A percentile compares a stretch with the other conserved stretches of the same genome.
These are phyloP conservation scores for Caenorhabditis sulstoni DNA, from an alignment of 2,888 invertebrate species.

Conservation along the genomic window DNA sequence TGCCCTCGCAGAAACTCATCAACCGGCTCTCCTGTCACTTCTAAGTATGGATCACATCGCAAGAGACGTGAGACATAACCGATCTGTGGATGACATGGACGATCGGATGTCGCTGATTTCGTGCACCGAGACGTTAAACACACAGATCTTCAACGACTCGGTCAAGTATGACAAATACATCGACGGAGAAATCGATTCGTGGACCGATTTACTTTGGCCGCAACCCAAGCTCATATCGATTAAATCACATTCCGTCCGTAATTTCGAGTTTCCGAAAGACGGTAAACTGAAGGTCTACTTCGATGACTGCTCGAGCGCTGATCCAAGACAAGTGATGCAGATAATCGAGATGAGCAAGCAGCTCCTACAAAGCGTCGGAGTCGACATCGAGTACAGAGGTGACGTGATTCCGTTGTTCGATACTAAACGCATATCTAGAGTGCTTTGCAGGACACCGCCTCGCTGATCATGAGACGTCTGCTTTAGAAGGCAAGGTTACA, in stretches of 20 bases:
- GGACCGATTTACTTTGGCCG: conserved; percentile 84
- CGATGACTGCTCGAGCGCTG: conserved; percentile 69
- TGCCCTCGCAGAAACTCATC: conserved; percentile 64
- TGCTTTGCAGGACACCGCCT: conserved; percentile 58
- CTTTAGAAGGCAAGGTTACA: conserved; percentile 69
- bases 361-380: conserved; percentile 57
- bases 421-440: conserved; percentile 27
- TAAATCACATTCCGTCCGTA: conserved; percentile 29
- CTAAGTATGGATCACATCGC: conserved; percentile 68
- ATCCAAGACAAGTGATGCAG: conserved; percentile 74
- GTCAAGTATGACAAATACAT: conserved; percentile 58
- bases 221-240: conserved; percentile 83
- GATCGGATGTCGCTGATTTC: conserved; percentile 71
- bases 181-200: conserved; percentile 80
- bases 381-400: conserved; percentile 76
- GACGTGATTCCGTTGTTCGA: not conserved
- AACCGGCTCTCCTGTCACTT: conserved; percentile 54
- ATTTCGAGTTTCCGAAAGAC: conserved; percentile 66
- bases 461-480: conserved; percentile 66
- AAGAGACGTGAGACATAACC: conserved; percentile 60
- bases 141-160: conserved; percentile 64
- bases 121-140: conserved; percentile 64
- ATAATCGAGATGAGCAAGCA: conserved; percentile 70
- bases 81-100: conserved; percentile 69
- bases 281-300: conserved; percentile 74